phyloP scores from a whole-genome alignment of 2,113 vertebrate genomes.

The Chaetura pelagica region DNA sequence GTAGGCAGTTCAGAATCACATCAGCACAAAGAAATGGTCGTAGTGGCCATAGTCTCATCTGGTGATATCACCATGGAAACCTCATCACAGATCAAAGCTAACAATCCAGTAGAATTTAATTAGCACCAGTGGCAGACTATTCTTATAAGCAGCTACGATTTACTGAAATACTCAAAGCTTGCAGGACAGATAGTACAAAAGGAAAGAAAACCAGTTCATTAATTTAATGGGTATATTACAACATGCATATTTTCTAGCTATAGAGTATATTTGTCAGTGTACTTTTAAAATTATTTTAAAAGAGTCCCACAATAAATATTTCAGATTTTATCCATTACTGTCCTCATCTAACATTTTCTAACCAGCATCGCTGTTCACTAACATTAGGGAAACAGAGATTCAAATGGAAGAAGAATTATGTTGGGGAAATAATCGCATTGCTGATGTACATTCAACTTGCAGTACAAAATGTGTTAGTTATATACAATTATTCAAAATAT shows the following conservation, averaged over 20 bases:
- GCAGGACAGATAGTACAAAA: not conserved
- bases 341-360: conserved; percentile 31
- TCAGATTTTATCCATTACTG: not conserved
- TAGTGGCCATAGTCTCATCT: not conserved
- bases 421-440: conserved; percentile 8
- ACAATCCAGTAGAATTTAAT: not conserved
- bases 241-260: not conserved
- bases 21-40: not conserved
- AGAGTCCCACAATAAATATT: conserved; percentile 26
- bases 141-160: not conserved
- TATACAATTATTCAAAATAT: not conserved
- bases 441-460: conserved; percentile 2
- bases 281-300: not conserved
- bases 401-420: conserved; percentile 17
- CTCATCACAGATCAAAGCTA: conserved; percentile 4
- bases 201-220: not conserved
- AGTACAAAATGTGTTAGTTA: conserved; percentile 24
- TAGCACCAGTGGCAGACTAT: not conserved
- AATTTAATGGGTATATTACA: not conserved
- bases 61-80: conserved; percentile 22
- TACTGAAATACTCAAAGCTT: not conserved
- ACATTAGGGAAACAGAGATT: not conserved
- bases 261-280: not conserved
- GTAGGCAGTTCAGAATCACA: not conserved
- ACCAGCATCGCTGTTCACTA: conserved; percentile 9